phyloP scores from a whole-genome alignment of 2,113 vertebrate species.

The Oncorhynchus clarkii region DNA sequence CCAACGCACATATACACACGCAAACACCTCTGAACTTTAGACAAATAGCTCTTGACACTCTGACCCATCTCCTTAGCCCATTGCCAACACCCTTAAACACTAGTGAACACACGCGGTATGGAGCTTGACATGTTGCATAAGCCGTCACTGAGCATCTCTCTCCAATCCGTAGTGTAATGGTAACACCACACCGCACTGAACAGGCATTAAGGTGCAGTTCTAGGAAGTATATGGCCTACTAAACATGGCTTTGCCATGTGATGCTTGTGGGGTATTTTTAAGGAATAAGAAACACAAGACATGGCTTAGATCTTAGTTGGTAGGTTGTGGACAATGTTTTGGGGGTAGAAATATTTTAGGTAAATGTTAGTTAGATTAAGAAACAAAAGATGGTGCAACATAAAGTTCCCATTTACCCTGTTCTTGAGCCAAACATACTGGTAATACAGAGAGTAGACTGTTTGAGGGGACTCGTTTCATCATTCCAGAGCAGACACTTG shows the following conservation, averaged over 20 bases:
- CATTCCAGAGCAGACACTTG: no score
- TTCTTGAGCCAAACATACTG: background rate
- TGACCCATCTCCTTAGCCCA: slow-evolving; percentile 47
- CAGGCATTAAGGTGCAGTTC: slow-evolving; percentile 4
- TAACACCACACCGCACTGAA: slow-evolving; percentile 2
- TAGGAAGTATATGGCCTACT: no score
- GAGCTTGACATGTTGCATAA: slow-evolving; percentile 64
- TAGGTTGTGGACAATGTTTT: no score
- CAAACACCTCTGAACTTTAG: slow-evolving; percentile 3
- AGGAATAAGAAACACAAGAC: no score
- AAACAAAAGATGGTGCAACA: background rate
- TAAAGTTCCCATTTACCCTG: background rate
- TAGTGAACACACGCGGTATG: slow-evolving; percentile 25
- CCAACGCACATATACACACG: slow-evolving; percentile 3
- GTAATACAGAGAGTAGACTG: background rate
- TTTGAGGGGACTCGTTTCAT: background rate
- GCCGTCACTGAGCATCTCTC: slow-evolving; percentile 51
- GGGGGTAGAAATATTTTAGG: no score
- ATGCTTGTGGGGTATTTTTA: no score
- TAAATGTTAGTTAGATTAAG: background rate
- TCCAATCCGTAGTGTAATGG: slow-evolving; percentile 35
- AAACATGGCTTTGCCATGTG: background rate
- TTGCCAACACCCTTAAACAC: slow-evolving; percentile 19
- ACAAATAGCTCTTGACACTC: slow-evolving; percentile 47
- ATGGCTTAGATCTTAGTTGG: no score